Evolutionary conservation across 2,113 vertebrate species (phyloP).

Genomic region (Pungitius pungitius): DNA sequence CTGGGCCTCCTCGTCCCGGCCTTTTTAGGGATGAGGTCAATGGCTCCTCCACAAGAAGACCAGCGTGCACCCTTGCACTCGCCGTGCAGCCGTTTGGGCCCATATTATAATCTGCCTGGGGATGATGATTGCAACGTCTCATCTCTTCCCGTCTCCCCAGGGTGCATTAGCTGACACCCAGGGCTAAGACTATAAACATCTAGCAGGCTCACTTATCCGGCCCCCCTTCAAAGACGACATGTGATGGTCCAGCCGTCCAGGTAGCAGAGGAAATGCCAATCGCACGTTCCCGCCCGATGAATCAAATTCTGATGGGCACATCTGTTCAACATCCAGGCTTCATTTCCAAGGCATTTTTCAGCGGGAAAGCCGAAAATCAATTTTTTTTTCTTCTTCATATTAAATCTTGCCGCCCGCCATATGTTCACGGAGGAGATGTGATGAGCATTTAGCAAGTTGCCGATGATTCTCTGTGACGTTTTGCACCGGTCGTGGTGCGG

Average conservation of each 20-base stretch:
- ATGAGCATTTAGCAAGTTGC: slow-evolving; percentile 63
- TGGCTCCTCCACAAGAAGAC: slow-evolving; percentile 52
- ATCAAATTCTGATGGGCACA: slow-evolving; percentile 49
- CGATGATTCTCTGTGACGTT: slow-evolving; percentile 71
- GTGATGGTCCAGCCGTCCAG: slow-evolving; percentile 29
- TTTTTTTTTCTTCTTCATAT: neutral
- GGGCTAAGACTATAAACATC: slow-evolving; percentile 75
- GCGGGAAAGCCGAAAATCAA: slow-evolving; percentile 8
- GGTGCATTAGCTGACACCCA: slow-evolving; percentile 70
- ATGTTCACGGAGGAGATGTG: slow-evolving; percentile 62
- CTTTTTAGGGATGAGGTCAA: slow-evolving; percentile 60
- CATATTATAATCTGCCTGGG: slow-evolving; percentile 65
- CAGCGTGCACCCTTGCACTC: slow-evolving; percentile 64
- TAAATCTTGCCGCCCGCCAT: slow-evolving; percentile 54
- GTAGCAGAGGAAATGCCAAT: slow-evolving; percentile 24
- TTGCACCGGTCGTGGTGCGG: slow-evolving; percentile 60
- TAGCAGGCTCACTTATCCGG: slow-evolving; percentile 54
- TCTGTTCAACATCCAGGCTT: slow-evolving; percentile 47
- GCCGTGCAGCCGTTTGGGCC: slow-evolving; percentile 70
- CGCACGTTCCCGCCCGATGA: slow-evolving; percentile 17
- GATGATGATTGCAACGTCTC: slow-evolving; percentile 64
- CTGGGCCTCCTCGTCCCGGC: slow-evolving; percentile 21
- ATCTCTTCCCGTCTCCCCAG: slow-evolving; percentile 38
- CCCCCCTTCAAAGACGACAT: slow-evolving; percentile 49
- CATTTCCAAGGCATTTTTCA: slow-evolving; percentile 30